Evolutionary conservation across 2,888 invertebrate species (phyloP).

Genomic region (Epirrhoe tristata): DNA sequence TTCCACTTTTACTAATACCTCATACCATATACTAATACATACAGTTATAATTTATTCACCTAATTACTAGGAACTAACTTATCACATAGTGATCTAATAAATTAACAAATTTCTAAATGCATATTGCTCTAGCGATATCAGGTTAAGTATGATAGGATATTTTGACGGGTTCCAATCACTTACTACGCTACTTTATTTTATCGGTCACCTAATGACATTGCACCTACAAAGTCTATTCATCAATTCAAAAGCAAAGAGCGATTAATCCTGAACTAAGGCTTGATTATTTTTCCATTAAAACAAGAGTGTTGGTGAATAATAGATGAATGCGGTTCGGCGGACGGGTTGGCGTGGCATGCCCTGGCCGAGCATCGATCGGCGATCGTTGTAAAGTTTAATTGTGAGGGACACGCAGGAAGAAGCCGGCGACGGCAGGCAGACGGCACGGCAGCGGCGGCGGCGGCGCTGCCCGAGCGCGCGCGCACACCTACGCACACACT

Average conservation of each 20-base stretch:
- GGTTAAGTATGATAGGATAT: conserved; percentile 15
- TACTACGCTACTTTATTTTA: conserved; percentile 21
- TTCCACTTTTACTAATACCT: conserved; percentile 18
- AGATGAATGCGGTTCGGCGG: conserved; percentile 59
- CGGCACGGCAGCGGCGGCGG: conserved; percentile 55
- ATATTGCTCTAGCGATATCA: conserved; percentile 18
- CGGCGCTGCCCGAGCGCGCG: conserved; percentile 60
- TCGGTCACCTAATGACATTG: conserved; percentile 47
- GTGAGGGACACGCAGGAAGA: conserved; percentile 50
- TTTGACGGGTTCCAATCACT: conserved; percentile 26
- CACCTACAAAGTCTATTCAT: conserved; percentile 51
- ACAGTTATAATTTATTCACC: conserved; percentile 9
- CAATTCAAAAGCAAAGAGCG: conserved; percentile 64
- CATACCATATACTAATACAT: too few species aligned
- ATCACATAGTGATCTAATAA: conserved; percentile 6
- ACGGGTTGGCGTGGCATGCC: conserved; percentile 58
- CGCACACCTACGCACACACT: conserved; percentile 75
- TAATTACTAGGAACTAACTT: conserved; percentile 1
- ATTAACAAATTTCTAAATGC: conserved; percentile 27
- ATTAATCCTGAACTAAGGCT: conserved; percentile 71
- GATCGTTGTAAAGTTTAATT: conserved; percentile 49
- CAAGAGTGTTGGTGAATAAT: conserved; percentile 68
- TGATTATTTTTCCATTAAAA: conserved; percentile 71
- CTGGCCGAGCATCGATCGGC: conserved; percentile 63
- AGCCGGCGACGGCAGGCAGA: conserved; percentile 46